Base-by-base conservation (phyloP, 1,140 invertebrate genomes). In the Cryptotermes secundus region DNA sequence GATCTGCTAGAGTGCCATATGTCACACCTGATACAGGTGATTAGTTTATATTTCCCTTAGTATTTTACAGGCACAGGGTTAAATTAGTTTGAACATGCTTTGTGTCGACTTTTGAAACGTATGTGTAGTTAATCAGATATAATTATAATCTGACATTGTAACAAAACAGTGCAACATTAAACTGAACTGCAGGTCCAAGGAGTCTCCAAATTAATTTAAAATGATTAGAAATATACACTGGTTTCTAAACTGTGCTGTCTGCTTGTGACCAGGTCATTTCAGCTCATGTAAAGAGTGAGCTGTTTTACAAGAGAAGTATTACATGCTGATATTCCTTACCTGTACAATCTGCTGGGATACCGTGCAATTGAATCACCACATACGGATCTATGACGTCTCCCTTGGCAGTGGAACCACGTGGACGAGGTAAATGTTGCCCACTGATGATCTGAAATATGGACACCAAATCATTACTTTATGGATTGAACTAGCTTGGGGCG, bases 321-420 rank as follows among this genome's bases (percentile, higher is more conserved):
- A 49, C 45, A 49, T 49, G 4, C 45, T 19, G 45, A 2, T 49
- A 49, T 49, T 16, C 24, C 79, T 86, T 85, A 89, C 88, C 88
- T 83, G 86, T 85, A 90, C 93, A 94, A 87, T 94, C 93, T 34
- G 91, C 90, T 45, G 93, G 92, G 81, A 94, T 92, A 45, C 93
- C 93, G 87, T 92, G 93, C 34, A 94, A 88, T 88, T 94, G 93
- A 80, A 94, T 90, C 16, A 92, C 91, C 80, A 94, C 92, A 86
- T 94, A 94, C 0, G 93, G 84, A 87, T 94, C 93, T 42, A 93
- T 89, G 22, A 90, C 88, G 82, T 87, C 87, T 6, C 92, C 93
- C 88, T 94, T 93, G 24, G 88, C 90, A 45, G 90, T 92, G 22
- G 93, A 93, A 26, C 92, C 93, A 85, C 91, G 89, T 34, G 93